These are phyloP conservation scores for Craniophora ligustri DNA, from an alignment of 2,888 invertebrate species.

Conservation along the genomic window DNA sequence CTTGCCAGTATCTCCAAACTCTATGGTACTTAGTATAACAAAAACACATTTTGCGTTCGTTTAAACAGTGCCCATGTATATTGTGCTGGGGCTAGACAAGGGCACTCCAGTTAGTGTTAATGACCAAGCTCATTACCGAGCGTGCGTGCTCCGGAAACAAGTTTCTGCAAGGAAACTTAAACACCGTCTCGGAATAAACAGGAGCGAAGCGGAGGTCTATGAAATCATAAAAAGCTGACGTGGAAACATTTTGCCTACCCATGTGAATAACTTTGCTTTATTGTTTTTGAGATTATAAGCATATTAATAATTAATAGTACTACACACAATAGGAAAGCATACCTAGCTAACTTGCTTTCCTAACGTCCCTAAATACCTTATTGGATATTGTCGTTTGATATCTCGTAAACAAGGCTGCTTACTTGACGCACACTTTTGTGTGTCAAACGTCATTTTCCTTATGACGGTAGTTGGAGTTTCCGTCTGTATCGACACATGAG, in stretches of 20 bases:
- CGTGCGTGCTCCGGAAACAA: slow-evolving; percentile 64
- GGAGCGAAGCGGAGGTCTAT: slow-evolving; percentile 21
- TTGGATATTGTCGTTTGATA: too few relatives aligned
- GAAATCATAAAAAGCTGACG: slow-evolving; percentile 42
- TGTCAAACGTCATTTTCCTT: too few relatives aligned
- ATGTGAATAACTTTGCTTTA: slow-evolving; percentile 2
- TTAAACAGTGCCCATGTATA: slow-evolving; percentile 43
- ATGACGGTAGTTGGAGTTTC: too few relatives aligned
- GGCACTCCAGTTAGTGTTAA: slow-evolving; percentile 65
- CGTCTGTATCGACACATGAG: too few relatives aligned
- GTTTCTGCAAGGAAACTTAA: slow-evolving; percentile 53
- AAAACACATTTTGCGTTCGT: slow-evolving; percentile 40
- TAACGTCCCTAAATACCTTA: too few relatives aligned
- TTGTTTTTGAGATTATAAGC: slow-evolving; percentile 29
- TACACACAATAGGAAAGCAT: too few relatives aligned
- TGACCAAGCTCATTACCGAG: slow-evolving; percentile 70
- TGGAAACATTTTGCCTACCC: slow-evolving; percentile 22
- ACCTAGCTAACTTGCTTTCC: too few relatives aligned
- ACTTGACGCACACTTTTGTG: too few relatives aligned
- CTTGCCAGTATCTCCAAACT: slow-evolving; percentile 12
- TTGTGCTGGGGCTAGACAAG: slow-evolving; percentile 46
- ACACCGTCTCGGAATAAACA: slow-evolving; percentile 45
- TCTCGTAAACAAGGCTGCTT: too few relatives aligned
- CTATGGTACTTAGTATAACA: slow-evolving; percentile 20
- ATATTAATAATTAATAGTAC: not conserved